phyloP scores from a whole-genome alignment of 2,888 invertebrate genomes.

The Polia nebulosa region DNA sequence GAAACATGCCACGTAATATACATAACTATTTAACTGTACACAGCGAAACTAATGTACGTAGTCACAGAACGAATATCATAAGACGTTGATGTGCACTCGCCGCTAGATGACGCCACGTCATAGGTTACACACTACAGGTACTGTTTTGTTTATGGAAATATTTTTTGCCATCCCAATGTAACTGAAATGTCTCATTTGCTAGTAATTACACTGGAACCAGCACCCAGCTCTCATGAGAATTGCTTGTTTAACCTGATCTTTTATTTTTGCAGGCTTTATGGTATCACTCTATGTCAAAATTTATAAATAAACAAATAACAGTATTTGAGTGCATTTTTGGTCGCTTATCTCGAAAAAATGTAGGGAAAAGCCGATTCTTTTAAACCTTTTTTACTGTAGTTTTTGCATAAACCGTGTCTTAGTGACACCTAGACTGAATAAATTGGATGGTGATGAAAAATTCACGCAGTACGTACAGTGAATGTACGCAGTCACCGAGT shows the following conservation, averaged over 20 bases:
- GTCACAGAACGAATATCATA: conserved; percentile 73
- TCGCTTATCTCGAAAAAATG: no score
- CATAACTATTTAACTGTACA: conserved; percentile 80
- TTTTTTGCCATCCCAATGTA: background rate
- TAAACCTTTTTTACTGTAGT: no score
- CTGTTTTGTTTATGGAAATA: background rate
- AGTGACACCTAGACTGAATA: no score
- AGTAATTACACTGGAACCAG: background rate
- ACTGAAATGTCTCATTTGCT: background rate
- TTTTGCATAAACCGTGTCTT: no score
- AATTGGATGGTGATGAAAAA: no score
- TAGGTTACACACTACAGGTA: conserved; percentile 12
- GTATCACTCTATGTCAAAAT: no score
- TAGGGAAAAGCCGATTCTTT: no score
- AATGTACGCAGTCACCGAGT: background rate
- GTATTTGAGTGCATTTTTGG: no score
- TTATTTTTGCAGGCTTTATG: no score
- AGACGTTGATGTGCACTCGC: conserved; percentile 57
- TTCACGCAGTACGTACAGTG: no score
- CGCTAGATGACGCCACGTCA: conserved; percentile 32
- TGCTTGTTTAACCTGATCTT: no score
- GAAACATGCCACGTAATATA: conserved; percentile 82
- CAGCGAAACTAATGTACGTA: conserved; percentile 79
- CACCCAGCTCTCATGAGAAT: background rate
- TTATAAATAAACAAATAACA: no score